These are phyloP conservation scores for Rhinolophus sinicus DNA, from an alignment of 2,113 vertebrate genomes.

Conservation along the genomic window DNA sequence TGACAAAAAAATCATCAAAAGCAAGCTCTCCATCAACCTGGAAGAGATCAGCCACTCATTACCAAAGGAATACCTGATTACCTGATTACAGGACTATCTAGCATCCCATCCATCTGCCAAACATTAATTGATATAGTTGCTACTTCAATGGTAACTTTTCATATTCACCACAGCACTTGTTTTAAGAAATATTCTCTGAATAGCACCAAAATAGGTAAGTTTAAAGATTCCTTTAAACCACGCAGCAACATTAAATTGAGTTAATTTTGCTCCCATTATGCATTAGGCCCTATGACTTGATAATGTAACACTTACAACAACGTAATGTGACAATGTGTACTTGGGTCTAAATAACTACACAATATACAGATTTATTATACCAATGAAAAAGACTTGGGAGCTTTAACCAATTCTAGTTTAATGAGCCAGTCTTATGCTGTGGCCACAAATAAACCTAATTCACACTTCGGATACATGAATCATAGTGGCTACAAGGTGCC, in stretches of 20 bases:
- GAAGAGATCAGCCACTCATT: background rate
- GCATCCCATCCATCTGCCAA: background rate
- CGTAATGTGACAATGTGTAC: background rate
- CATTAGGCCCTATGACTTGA: background rate
- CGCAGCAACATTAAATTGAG: constrained; percentile 20
- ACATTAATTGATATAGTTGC: background rate
- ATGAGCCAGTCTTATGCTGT: background rate
- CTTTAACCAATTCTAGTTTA: constrained; percentile 39
- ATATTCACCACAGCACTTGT: background rate
- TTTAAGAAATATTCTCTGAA: constrained; percentile 21
- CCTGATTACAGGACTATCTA: background rate
- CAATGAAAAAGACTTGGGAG: background rate
- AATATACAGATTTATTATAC: background rate
- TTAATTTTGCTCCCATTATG: background rate
- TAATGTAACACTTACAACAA: background rate
- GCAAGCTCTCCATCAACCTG: background rate
- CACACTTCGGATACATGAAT: background rate
- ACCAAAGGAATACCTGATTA: background rate
- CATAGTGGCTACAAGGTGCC: background rate
- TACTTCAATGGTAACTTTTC: background rate
- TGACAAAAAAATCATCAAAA: background rate
- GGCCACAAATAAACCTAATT: background rate
- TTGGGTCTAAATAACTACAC: background rate
- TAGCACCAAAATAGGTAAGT: background rate
- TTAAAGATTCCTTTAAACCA: constrained; percentile 38